These are phyloP conservation scores for Hyperoodon ampullatus DNA, from an alignment of 2,113 vertebrate species.

Conservation along the genomic window DNA sequence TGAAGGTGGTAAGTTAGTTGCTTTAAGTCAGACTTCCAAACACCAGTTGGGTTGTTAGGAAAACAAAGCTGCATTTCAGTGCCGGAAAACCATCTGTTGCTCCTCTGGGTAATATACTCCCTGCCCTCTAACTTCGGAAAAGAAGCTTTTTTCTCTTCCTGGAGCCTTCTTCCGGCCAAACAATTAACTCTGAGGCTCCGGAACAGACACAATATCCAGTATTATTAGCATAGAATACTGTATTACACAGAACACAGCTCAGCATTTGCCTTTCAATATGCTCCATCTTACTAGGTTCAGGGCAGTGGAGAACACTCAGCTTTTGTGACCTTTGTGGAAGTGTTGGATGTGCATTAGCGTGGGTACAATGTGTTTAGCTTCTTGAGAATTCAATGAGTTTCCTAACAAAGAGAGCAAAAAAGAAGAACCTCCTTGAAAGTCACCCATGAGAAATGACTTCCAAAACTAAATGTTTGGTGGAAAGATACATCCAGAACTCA, in stretches of 20 bases:
- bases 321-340: constrained; percentile 71
- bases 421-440: background rate
- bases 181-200: constrained; percentile 12
- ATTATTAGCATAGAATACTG: background rate
- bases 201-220: background rate
- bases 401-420: background rate
- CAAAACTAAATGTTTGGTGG: background rate
- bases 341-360: constrained; percentile 36
- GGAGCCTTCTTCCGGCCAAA: background rate
- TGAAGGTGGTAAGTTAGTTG: background rate
- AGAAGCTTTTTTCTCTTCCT: background rate
- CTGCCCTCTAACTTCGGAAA: background rate
- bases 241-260: background rate
- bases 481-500: background rate
- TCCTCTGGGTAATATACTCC: background rate
- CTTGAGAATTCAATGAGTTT: constrained; percentile 20
- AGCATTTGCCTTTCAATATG: constrained; percentile 48
- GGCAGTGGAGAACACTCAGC: constrained; percentile 49
- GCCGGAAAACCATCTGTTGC: constrained; percentile 11
- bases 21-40: constrained; percentile 14
- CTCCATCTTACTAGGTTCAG: constrained; percentile 59
- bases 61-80: constrained; percentile 43
- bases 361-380: background rate
- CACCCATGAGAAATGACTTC: constrained; percentile 21
- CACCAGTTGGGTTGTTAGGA: constrained; percentile 15